Percentiles rank a stretch among this genome's conserved stretches.
phyloP scores from a whole-genome alignment of 2,113 vertebrate genomes.

The Puffinus mauretanicus region DNA sequence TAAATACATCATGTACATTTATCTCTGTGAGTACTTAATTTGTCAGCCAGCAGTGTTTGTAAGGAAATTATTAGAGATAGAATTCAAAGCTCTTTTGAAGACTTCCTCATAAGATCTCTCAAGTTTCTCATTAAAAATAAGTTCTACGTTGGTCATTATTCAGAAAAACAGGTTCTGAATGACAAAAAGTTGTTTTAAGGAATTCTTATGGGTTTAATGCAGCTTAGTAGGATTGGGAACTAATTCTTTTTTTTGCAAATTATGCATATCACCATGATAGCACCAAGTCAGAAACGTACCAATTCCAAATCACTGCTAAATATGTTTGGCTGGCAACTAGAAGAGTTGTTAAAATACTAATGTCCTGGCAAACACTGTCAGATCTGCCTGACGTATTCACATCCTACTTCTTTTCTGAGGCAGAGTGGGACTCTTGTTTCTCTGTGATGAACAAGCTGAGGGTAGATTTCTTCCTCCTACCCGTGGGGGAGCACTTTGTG shows the following conservation, averaged over 20 bases:
- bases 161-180: background rate
- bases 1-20: background rate
- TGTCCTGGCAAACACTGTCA: background rate
- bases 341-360: background rate
- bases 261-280: background rate
- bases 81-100: background rate
- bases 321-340: background rate
- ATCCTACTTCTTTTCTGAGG: background rate
- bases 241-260: background rate
- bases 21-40: background rate
- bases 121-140: background rate
- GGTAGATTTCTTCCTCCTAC: background rate
- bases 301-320: background rate
- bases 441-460: slow-evolving; percentile 2
- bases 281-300: background rate
- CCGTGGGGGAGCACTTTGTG: background rate
- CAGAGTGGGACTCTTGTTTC: background rate
- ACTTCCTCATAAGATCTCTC: background rate
- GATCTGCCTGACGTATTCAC: background rate
- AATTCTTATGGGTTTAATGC: background rate
- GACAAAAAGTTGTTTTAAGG: background rate
- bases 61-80: background rate
- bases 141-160: background rate
- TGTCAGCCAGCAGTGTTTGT: background rate
- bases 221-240: background rate